Percentiles rank a stretch among this genome's conserved stretches.
phyloP scores from a whole-genome alignment of 2,888 invertebrate species.

The Drosophila emarginata region DNA sequence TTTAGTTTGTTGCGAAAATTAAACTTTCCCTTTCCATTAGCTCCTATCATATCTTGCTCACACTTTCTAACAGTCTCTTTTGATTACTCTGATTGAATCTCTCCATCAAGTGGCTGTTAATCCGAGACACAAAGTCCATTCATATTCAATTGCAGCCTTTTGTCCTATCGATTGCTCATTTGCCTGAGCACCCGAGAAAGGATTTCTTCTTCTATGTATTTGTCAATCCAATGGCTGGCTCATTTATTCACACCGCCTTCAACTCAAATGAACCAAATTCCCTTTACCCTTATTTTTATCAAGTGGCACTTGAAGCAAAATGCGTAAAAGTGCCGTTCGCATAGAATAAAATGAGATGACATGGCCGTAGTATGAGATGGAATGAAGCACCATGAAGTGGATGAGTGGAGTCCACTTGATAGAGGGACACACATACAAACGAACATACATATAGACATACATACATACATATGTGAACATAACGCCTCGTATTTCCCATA shows the following conservation, averaged over 20 bases:
- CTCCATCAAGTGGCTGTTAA: conserved; percentile 44
- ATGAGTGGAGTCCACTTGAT: conserved; percentile 17
- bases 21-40: conserved; percentile 9
- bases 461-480: neutral
- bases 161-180: conserved; percentile 53
- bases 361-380: neutral
- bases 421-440: conserved; percentile 5
- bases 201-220: conserved; percentile 44
- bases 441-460: neutral
- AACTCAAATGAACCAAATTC: neutral
- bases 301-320: conserved; percentile 39
- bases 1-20: conserved; percentile 39
- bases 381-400: conserved; percentile 6
- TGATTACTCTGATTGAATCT: conserved; percentile 12
- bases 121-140: conserved; percentile 47
- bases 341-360: conserved; percentile 24
- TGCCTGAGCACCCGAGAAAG: conserved; percentile 34
- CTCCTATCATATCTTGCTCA: neutral
- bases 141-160: conserved; percentile 65
- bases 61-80: neutral
- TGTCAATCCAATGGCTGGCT: conserved; percentile 17
- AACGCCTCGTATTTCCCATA: neutral
- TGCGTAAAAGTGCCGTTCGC: conserved; percentile 28
- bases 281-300: neutral
- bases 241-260: conserved; percentile 44